Evolutionary conservation across 1,140 invertebrate species (phyloP).

Genomic region (Euura saliciscinereae): DNA sequence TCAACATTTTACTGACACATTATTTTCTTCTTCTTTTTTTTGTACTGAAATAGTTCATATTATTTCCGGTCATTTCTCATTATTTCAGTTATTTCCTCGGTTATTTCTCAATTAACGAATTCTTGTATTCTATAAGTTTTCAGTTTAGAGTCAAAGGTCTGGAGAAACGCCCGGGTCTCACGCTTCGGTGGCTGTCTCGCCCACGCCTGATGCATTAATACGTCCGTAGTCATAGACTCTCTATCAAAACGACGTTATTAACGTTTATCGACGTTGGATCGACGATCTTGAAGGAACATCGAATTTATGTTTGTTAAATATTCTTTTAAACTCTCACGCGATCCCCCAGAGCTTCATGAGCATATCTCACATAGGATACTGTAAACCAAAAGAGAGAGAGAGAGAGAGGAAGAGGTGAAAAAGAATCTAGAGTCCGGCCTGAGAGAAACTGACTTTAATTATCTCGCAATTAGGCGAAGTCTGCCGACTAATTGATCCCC

Average conservation of each 20-base stretch:
- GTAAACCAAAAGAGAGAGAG: background rate
- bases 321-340: background rate
- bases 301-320: too few species aligned
- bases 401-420: background rate
- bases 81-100: too few species aligned
- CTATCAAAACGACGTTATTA: background rate
- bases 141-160: background rate
- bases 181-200: background rate
- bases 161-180: background rate
- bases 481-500: constrained; percentile 4
- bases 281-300: background rate
- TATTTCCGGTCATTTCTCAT: too few species aligned
- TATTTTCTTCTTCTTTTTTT: too few species aligned
- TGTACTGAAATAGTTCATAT: too few species aligned
- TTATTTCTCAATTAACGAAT: too few species aligned
- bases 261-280: background rate
- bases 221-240: background rate
- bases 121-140: too few species aligned
- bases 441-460: background rate
- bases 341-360: background rate
- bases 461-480: constrained; percentile 1
- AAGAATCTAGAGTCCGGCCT: background rate
- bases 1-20: too few species aligned
- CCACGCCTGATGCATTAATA: background rate
- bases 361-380: background rate